Evolutionary conservation across 1,140 invertebrate genomes (phyloP).

Genomic region (Atta colombica): DNA sequence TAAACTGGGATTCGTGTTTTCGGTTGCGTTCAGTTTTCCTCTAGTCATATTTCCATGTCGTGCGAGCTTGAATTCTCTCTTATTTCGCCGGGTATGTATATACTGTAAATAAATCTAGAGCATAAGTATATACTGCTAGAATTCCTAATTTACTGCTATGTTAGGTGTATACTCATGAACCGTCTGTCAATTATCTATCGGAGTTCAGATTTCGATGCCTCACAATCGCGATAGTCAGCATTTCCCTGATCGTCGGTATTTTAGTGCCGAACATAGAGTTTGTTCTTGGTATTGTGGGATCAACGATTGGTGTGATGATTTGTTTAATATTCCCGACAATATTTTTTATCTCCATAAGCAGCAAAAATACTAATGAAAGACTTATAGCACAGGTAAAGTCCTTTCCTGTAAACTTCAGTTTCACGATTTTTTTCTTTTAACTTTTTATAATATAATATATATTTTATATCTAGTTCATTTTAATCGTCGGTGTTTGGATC

Average conservation of each 20-base stretch:
- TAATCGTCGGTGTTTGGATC: slow-evolving; percentile 92
- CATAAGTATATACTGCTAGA: background rate
- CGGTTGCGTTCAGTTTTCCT: slow-evolving; percentile 98
- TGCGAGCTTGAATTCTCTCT: slow-evolving; percentile 96
- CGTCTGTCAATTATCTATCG: slow-evolving; percentile 90
- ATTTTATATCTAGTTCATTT: slow-evolving; percentile 87
- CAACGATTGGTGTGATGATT: slow-evolving; percentile 97
- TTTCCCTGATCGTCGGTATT: slow-evolving; percentile 92
- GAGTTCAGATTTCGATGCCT: slow-evolving; percentile 93
- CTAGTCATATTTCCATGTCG: slow-evolving; percentile 98
- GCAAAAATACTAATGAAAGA: slow-evolving; percentile 92
- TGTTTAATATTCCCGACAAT: slow-evolving; percentile 96
- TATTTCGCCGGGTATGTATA: slow-evolving; percentile 93
- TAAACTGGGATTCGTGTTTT: slow-evolving; percentile 97
- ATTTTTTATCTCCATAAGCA: slow-evolving; percentile 91
- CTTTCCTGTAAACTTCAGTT: background rate
- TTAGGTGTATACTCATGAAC: slow-evolving; percentile 87
- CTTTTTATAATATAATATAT: slow-evolving; percentile 13
- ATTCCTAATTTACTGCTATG: slow-evolving; percentile 19
- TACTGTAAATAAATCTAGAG: background rate
- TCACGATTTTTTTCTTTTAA: slow-evolving; percentile 28
- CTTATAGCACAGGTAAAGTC: slow-evolving; percentile 89
- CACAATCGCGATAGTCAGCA: slow-evolving; percentile 91
- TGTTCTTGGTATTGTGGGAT: slow-evolving; percentile 96
- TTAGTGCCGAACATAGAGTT: slow-evolving; percentile 96